Percentiles rank a stretch among this genome's conserved stretches.
phyloP scores from a whole-genome alignment of 53 echinoderm and acorn worm species.

The Echinarachnius parma region DNA sequence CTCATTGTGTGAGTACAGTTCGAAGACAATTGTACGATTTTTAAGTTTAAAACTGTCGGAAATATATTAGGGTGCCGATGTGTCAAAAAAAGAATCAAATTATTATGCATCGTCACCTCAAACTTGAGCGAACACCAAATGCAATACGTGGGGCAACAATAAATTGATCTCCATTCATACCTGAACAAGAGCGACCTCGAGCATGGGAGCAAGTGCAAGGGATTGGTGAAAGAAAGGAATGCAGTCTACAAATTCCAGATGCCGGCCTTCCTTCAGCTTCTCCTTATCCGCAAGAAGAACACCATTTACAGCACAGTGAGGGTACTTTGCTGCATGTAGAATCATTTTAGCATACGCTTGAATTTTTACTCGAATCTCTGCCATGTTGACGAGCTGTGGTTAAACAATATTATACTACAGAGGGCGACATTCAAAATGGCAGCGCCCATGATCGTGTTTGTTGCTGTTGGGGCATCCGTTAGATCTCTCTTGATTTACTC shows the following conservation, averaged over 20 bases:
- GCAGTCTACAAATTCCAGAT: constrained; percentile 65
- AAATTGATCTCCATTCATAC: constrained; percentile 46
- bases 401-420: no score
- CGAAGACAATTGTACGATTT: no score
- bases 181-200: constrained; percentile 86
- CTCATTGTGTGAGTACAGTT: no score
- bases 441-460: constrained; percentile 64
- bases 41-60: no score
- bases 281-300: constrained; percentile 93
- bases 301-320: constrained; percentile 89
- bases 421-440: constrained; percentile 91
- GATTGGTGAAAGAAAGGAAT: constrained; percentile 89
- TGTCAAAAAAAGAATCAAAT: no score
- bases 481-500: constrained; percentile 64
- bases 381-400: constrained; percentile 18
- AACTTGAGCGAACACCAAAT: background rate
- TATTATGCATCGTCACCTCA: background rate
- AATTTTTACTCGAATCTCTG: constrained; percentile 52
- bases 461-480: constrained; percentile 55
- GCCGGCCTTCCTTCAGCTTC: constrained; percentile 71
- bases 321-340: constrained; percentile 85
- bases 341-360: constrained; percentile 66
- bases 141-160: constrained; percentile 13
- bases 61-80: no score
- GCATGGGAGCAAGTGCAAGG: constrained; percentile 82